Percentiles rank a stretch among this genome's conserved stretches.
These are phyloP conservation scores for Stomatorhinus ivindoensis DNA, from an alignment of 2,113 vertebrate genomes.

Conservation along the genomic window DNA sequence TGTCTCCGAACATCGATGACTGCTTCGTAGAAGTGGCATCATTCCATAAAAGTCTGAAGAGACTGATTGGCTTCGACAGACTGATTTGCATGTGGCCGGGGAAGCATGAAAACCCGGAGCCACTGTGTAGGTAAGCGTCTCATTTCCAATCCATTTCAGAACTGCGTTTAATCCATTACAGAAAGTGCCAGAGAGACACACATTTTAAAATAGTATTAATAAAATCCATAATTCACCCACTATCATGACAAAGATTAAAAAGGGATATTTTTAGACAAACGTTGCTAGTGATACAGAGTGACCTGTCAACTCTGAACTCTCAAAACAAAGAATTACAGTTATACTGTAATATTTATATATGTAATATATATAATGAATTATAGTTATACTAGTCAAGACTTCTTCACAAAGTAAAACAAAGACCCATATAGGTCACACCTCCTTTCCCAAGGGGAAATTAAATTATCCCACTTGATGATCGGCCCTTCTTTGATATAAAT, in stretches of 20 bases:
- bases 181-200: background rate
- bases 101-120: background rate
- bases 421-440: background rate
- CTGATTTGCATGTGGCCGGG: background rate
- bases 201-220: background rate
- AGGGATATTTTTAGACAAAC: constrained; percentile 4
- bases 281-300: background rate
- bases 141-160: background rate
- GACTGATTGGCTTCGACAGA: background rate
- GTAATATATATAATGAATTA: no score
- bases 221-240: background rate
- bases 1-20: background rate
- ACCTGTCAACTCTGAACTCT: background rate
- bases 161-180: background rate
- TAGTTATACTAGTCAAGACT: background rate
- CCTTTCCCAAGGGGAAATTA: background rate
- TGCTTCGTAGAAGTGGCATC: background rate
- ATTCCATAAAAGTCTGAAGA: background rate
- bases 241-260: background rate
- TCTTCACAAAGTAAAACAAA: background rate
- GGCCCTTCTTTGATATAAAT: background rate
- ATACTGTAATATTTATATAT: no score
- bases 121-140: background rate
- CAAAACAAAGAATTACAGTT: background rate
- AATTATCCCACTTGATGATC: background rate